Evolutionary conservation across 2,888 invertebrate species (phyloP).

Genomic region (Bruchidius siliquastri): DNA sequence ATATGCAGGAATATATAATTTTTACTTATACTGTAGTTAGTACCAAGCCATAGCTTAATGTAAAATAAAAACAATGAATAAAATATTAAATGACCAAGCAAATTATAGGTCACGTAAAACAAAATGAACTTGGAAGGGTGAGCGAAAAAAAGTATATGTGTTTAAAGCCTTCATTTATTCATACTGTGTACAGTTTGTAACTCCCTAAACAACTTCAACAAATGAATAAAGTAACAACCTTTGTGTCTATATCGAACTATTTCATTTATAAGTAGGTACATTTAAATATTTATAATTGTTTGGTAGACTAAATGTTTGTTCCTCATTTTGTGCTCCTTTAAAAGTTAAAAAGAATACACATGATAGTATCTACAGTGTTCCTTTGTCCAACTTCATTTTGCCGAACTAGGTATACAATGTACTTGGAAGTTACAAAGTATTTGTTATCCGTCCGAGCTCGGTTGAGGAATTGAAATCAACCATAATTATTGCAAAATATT

Average conservation of each 20-base stretch:
- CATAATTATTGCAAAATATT: too few species aligned
- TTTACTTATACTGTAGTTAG: too few species aligned
- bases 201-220: slow-evolving; percentile 20
- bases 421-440: neutral
- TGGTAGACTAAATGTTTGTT: slow-evolving; percentile 16
- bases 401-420: neutral
- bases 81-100: too few species aligned
- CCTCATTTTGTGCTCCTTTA: slow-evolving; percentile 22
- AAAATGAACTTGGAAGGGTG: neutral
- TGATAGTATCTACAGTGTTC: slow-evolving; percentile 7
- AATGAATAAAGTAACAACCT: slow-evolving; percentile 19
- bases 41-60: too few species aligned
- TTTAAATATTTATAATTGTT: slow-evolving; percentile 9
- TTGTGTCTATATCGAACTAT: slow-evolving; percentile 20
- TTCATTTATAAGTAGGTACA: slow-evolving; percentile 7
- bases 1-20: too few species aligned
- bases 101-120: too few species aligned
- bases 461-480: too few species aligned
- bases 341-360: slow-evolving; percentile 29
- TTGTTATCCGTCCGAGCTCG: too few species aligned
- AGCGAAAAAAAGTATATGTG: slow-evolving; percentile 10
- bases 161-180: slow-evolving; percentile 27
- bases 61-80: too few species aligned
- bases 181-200: slow-evolving; percentile 23
- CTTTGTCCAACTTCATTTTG: slow-evolving; percentile 9